These are phyloP conservation scores for Clitarchus hookeri DNA, from an alignment of 2,888 invertebrate genomes.

Conservation along the genomic window DNA sequence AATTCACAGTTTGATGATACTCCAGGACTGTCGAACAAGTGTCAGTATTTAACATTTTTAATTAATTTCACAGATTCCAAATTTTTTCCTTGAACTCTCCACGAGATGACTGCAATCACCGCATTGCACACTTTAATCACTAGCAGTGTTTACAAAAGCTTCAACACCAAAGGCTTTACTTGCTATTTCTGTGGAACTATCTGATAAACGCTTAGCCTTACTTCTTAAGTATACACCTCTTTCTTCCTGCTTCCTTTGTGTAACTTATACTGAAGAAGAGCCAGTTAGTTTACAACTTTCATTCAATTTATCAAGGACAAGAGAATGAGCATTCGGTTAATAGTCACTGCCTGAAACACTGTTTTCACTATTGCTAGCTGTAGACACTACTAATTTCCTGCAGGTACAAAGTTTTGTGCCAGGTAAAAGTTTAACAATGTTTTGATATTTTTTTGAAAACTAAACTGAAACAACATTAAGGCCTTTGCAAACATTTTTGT, in stretches of 20 bases:
- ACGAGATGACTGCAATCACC: not conserved
- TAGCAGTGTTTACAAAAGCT: not conserved
- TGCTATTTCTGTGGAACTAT: not conserved
- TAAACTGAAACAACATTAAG: not conserved
- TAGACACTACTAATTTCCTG: slow-evolving; percentile 22
- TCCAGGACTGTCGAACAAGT: not conserved
- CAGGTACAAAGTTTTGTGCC: slow-evolving; percentile 12
- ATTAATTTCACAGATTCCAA: not conserved
- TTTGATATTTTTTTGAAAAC: slow-evolving; percentile 18
- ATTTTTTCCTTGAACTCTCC: not conserved
- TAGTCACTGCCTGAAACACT: no score
- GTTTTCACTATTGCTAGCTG: no score
- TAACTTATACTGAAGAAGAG: not conserved
- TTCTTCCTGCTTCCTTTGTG: not conserved
- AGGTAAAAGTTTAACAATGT: no score
- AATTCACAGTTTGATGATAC: not conserved
- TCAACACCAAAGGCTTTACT: not conserved
- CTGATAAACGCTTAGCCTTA: not conserved
- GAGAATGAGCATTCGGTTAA: no score
- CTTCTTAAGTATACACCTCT: not conserved
- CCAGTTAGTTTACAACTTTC: not conserved
- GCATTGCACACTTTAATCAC: not conserved
- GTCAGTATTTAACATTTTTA: not conserved
- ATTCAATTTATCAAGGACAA: not conserved
- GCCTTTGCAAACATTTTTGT: not conserved